A percentile compares a stretch with the other conserved stretches of the same genome.
Conservation (phyloP, 1,140 invertebrate species). For the Theocolax elegans region DNA sequence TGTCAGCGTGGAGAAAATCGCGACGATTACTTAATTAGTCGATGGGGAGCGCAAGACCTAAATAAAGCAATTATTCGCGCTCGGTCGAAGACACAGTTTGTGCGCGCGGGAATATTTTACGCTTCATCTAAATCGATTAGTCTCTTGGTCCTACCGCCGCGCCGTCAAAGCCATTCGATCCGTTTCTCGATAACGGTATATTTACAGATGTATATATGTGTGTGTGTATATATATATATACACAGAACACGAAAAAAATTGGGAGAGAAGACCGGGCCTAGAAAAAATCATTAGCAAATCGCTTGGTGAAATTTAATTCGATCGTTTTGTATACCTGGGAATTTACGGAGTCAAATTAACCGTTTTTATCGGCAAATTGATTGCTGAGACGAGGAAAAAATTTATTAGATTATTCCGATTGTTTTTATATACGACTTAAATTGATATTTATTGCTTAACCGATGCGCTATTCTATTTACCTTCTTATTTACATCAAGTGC, state of each 20-base stretch:
- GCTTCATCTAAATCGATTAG: background rate
- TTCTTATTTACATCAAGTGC: background rate
- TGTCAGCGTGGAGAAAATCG: slow-evolving; percentile 25
- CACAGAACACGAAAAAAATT: too few species aligned
- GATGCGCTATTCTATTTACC: too few species aligned
- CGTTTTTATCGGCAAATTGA: too few species aligned
- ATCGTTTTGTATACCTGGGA: too few species aligned
- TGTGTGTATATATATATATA: too few species aligned
- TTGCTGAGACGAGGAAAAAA: too few species aligned
- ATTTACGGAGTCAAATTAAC: too few species aligned
- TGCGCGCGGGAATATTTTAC: background rate
- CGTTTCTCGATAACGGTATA: background rate
- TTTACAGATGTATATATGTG: background rate
- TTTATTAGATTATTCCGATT: too few species aligned
- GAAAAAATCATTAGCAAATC: background rate
- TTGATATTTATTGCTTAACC: too few species aligned
- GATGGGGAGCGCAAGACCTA: background rate
- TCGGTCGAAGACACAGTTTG: background rate
- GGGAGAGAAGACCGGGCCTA: background rate
- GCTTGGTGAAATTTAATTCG: too few species aligned
- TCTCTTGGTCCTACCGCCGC: too few species aligned
- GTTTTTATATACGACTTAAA: too few species aligned
- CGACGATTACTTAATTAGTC: slow-evolving; percentile 32
- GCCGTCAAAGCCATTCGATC: background rate
- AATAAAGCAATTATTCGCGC: slow-evolving; percentile 26